Evolutionary conservation across 2,888 invertebrate genomes (phyloP), one percentile per base, ranked within the genome.

Genomic region (Euclidia mi): DNA sequence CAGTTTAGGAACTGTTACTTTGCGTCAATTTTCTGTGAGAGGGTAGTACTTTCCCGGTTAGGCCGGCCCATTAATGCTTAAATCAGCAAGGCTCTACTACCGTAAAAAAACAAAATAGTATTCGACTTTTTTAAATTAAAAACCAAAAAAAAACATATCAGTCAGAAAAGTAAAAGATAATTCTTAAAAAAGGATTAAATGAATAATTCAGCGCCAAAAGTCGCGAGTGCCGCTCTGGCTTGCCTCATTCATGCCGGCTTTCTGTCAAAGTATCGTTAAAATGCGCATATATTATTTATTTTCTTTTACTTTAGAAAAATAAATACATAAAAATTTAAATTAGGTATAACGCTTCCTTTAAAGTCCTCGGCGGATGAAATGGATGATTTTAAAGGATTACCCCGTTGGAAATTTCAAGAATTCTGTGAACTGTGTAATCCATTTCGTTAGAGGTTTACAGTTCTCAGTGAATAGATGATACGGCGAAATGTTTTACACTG

Each of bases 131-230:
- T n/a, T n/a, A n/a, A n/a, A n/a, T n/a, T n/a, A n/a, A n/a, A n/a
- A n/a, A n/a, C n/a, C n/a, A n/a, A n/a, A n/a, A n/a, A n/a, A n/a
- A n/a, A 25, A 25, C 7, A 25, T 25, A 25, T 25, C 7, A 1
- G 1, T 1, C 20, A 25, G 6, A 25, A 25, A 20, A 1, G 20
- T 31, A 10, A 10, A 17, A 43, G 14, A 45, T 45, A 32, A 41
- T 41, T 35, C 12, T 3, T 15, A 14, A 20, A 6, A 18, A 35
- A 89, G 89, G 89, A 89, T 89, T 89, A 89, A 89, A 89, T 89
- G 89, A 89, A 89, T 89, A 79, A 89, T 89, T 88, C 88, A 89
- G 86, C 68, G 83, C 69, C 71, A 78, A 87, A 88, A 88, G 88
- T 88, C 86, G 79, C 76, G 79, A 84, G 83, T 80, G 81, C 65